Evolutionary conservation across 2,888 invertebrate species (phyloP), one percentile per base, ranked within the genome.

Genomic region (Bimastos eiseni): DNA sequence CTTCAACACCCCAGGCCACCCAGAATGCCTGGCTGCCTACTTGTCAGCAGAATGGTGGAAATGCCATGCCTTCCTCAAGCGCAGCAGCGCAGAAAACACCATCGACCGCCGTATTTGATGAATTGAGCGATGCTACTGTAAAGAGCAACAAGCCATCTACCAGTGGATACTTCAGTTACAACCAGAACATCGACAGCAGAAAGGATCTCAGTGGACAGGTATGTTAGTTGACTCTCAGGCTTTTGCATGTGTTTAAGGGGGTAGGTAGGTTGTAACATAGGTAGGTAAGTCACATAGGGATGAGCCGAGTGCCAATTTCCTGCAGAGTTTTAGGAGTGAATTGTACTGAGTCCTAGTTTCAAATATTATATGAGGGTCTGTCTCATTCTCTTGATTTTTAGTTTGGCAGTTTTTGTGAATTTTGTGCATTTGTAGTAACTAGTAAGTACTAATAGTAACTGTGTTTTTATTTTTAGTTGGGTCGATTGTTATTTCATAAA

Each of bases 11-110:
- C 6, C 70, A 70, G n/a, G 36, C 86, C 6, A 24, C 86, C 34
- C 86, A 37, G 34, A 37, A 86, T 86, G 24, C 86, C 86, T 86
- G 86, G 86, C 30, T 13, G 36, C 86, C 86, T 36, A 86, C 86
- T 24, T 86, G 86, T 90, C 37, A 37, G 36, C 34, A 37, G n/a
- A 37, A 44, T 8, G 24, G 15, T 90, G 44, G 21, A 49, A 49
- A 2, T 15, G 37, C 34, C 30, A 11, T 6, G 88, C 86, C 38
- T 13, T n/a, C 70, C 70, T 33, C 38, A 6, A 21, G 38, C 2
- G 19, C 41, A 21, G 1, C n/a, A 4, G 37, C 5, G n/a, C 86
- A 34, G 86, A 86, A 86, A 17, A 34, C 34, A 24, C 36, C 86
- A 8, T 13, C 21, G 30, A 34, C 86, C 17, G 86, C 36, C 24